Percentiles rank a stretch among this genome's conserved stretches.
Evolutionary conservation across 2,888 invertebrate species (phyloP).

Genomic region (Thysanoteuthis rhombus): DNA sequence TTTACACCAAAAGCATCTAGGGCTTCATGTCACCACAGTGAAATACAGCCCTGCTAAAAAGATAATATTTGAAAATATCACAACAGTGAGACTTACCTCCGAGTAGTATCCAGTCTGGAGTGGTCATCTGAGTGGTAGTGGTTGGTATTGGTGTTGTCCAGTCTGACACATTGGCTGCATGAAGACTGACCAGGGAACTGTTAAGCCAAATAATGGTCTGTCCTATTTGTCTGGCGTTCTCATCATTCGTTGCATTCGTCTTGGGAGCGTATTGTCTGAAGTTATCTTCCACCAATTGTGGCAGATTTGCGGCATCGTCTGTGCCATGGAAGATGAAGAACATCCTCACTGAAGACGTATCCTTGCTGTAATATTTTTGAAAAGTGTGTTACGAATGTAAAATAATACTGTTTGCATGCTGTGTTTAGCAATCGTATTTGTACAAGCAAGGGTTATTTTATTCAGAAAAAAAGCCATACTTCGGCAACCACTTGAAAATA

Average conservation of each 20-base stretch:
- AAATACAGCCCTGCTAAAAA: too few relatives aligned
- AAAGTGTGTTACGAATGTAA: too few relatives aligned
- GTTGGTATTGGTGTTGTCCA: background rate
- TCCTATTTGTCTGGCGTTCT: background rate
- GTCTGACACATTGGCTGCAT: background rate
- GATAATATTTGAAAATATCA: too few relatives aligned
- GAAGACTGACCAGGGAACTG: background rate
- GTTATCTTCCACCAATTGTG: background rate
- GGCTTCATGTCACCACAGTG: too few relatives aligned
- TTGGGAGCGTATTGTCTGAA: background rate
- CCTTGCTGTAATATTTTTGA: background rate
- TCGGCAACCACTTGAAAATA: too few relatives aligned
- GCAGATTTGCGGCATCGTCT: background rate
- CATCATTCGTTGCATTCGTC: background rate
- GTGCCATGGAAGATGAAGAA: background rate
- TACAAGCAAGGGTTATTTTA: too few relatives aligned
- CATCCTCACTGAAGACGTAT: background rate
- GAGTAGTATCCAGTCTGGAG: background rate
- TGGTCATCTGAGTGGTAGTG: background rate
- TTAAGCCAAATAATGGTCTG: background rate
- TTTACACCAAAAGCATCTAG: too few relatives aligned
- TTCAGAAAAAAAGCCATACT: too few relatives aligned
- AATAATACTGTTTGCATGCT: too few relatives aligned
- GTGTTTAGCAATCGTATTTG: too few relatives aligned
- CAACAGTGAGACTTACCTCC: background rate